phyloP scores from a whole-genome alignment of 92 coral and sea anemone species.

The Palythoa grandiflora region DNA sequence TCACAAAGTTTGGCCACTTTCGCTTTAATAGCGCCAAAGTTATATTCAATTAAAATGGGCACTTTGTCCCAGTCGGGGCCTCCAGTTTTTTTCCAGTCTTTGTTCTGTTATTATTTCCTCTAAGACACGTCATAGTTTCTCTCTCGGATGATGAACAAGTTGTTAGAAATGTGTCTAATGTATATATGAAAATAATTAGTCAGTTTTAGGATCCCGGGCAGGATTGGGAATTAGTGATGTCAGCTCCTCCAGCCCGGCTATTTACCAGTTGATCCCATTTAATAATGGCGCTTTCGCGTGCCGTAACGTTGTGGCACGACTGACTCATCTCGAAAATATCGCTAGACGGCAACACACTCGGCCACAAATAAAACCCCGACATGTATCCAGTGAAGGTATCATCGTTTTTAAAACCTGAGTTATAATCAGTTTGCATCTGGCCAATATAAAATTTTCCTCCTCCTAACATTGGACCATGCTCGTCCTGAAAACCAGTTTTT shows the following conservation, averaged over 20 bases:
- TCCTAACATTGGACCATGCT: neutral
- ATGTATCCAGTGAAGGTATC: slow-evolving; percentile 16
- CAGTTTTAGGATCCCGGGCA: neutral
- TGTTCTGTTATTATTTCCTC: too few species aligned
- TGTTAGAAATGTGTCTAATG: too few species aligned
- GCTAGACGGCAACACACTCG: neutral
- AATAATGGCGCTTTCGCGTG: slow-evolving; percentile 5
- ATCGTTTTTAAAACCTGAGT: neutral
- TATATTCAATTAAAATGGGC: too few species aligned
- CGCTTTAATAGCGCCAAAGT: too few species aligned
- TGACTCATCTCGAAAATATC: slow-evolving; percentile 9
- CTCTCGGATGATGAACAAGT: too few species aligned
- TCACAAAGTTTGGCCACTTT: too few species aligned
- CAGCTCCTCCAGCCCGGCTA: neutral
- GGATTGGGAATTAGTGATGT: neutral
- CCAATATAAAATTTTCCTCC: slow-evolving; percentile 35
- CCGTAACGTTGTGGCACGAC: slow-evolving; percentile 8
- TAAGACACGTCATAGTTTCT: too few species aligned
- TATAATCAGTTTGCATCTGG: neutral
- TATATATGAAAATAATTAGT: too few species aligned
- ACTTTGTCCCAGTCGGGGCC: too few species aligned
- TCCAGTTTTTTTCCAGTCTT: too few species aligned
- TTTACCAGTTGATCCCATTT: slow-evolving; percentile 16
- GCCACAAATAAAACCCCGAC: slow-evolving; percentile 32
- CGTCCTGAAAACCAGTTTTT: neutral